These are phyloP conservation scores for Psophia crepitans DNA, from an alignment of 2,113 vertebrate genomes.

Conservation along the genomic window DNA sequence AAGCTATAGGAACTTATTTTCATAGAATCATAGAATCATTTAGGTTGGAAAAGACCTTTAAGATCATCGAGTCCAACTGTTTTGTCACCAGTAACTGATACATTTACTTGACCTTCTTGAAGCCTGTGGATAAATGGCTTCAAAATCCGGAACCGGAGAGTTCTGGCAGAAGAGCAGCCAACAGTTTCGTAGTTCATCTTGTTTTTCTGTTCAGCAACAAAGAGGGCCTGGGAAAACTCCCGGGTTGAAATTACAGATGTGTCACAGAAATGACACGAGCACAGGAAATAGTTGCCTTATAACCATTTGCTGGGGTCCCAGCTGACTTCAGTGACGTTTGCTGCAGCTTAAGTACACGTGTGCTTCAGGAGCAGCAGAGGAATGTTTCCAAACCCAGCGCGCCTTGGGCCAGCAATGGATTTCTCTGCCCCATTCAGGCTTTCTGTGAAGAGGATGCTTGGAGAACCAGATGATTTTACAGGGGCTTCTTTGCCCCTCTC, in stretches of 20 bases:
- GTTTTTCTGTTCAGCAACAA: neutral
- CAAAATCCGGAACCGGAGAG: neutral
- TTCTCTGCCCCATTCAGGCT: neutral
- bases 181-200: neutral
- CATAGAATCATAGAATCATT: no score
- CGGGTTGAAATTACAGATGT: neutral
- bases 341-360: neutral
- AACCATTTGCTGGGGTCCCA: neutral
- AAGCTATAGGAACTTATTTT: neutral
- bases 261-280: neutral
- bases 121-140: neutral
- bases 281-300: neutral
- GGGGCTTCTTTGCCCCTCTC: neutral
- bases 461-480: neutral
- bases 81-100: neutral
- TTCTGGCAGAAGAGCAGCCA: neutral
- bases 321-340: neutral
- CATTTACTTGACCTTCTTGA: neutral
- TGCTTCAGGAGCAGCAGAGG: neutral
- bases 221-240: conserved; percentile 4
- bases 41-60: no score
- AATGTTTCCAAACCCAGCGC: neutral
- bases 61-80: no score
- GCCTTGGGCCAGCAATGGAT: neutral
- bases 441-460: neutral